These are phyloP conservation scores for Philotrypesis tridentata DNA, from an alignment of 1,140 invertebrate species.

Conservation along the genomic window DNA sequence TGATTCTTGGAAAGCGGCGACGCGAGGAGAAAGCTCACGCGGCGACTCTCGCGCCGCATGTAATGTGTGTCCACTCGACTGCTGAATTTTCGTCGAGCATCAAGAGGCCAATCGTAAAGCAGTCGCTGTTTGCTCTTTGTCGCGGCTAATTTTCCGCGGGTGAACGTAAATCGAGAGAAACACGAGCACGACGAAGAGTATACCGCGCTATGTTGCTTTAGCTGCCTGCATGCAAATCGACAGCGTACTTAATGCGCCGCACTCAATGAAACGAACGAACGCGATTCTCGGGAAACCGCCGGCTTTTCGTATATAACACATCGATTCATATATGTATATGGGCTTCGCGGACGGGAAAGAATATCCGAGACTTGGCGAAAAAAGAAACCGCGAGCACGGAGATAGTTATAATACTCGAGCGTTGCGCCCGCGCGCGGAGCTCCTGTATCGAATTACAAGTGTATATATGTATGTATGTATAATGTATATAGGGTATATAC, in stretches of 20 bases:
- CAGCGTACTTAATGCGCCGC: background rate
- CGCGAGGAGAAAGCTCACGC: slow-evolving; percentile 43
- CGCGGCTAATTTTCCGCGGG: slow-evolving; percentile 1
- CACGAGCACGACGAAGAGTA: background rate
- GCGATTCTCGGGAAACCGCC: too few species aligned
- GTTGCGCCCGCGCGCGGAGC: too few species aligned
- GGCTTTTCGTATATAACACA: too few species aligned
- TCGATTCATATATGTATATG: too few species aligned
- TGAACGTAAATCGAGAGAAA: slow-evolving; percentile 14
- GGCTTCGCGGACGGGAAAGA: too few species aligned
- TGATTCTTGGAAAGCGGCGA: slow-evolving; percentile 43
- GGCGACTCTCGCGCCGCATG: background rate
- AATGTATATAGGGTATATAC: too few species aligned
- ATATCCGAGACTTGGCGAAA: too few species aligned
- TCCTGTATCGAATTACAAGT: slow-evolving; percentile 16
- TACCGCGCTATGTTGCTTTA: too few species aligned
- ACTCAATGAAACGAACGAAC: background rate
- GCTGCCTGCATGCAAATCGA: background rate
- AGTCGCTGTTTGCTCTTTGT: background rate
- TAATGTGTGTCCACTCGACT: background rate
- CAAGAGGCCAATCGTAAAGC: background rate
- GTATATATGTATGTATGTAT: too few species aligned
- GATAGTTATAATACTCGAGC: background rate
- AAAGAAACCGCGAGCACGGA: background rate
- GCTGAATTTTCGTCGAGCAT: background rate